Percentiles rank a stretch among this genome's conserved stretches.
phyloP scores from a whole-genome alignment of 1,140 invertebrate genomes.

The Halotydeus destructor region DNA sequence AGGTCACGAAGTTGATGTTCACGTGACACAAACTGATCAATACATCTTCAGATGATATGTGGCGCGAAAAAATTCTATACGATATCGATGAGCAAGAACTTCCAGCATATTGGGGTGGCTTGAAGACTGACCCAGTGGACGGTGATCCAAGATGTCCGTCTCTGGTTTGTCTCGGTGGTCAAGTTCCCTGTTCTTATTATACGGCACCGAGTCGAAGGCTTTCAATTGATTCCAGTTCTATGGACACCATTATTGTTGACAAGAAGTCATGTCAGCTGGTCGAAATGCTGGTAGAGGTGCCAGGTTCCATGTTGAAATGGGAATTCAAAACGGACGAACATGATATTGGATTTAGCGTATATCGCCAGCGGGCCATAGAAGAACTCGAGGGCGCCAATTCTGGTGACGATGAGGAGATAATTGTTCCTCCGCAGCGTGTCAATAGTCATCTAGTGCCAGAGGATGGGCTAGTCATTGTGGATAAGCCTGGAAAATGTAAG shows the following conservation, averaged over 20 bases:
- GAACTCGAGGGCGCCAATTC: constrained; percentile 10
- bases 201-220: constrained; percentile 24
- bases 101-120: constrained; percentile 61
- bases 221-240: constrained; percentile 34
- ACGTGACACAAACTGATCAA: too few species aligned
- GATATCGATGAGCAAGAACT: constrained; percentile 43
- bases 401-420: constrained; percentile 27
- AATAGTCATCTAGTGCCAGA: constrained; percentile 51
- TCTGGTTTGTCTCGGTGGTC: constrained; percentile 43
- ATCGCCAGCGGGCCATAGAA: constrained; percentile 37
- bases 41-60: constrained; percentile 40
- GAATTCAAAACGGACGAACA: constrained; percentile 63
- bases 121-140: constrained; percentile 42
- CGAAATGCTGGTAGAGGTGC: constrained; percentile 36
- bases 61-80: constrained; percentile 44
- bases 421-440: constrained; percentile 44
- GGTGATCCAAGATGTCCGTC: constrained; percentile 47
- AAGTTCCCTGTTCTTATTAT: constrained; percentile 52
- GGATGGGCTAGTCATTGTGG: constrained; percentile 48
- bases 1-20: too few species aligned
- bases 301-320: constrained; percentile 53
- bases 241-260: constrained; percentile 38
- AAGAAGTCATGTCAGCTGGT: constrained; percentile 50
- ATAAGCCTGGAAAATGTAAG: constrained; percentile 55
- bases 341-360: constrained; percentile 68